Evolutionary conservation across 2,888 invertebrate species (phyloP), one percentile per base, ranked within the genome.

Genomic region (Caenorhabditis sp.): DNA sequence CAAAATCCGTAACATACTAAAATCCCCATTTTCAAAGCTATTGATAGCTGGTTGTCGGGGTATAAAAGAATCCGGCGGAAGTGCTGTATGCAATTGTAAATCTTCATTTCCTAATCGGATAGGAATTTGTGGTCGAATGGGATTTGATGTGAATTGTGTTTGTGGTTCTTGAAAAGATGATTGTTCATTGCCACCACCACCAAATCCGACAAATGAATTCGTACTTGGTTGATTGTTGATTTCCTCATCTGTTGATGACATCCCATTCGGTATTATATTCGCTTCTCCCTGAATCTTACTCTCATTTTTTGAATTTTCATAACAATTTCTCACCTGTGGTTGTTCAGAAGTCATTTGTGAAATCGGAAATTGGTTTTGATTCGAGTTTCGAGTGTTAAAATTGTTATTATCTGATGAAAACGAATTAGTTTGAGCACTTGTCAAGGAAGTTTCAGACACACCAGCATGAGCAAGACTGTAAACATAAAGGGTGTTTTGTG

Each of bases 81-180:
- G 23, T 12, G 55, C 21, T n/a, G 55, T 55, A 23, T 23, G 17
- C 10, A 26, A 26, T 24, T 55, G 26, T 26, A 55, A 24, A 53
- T 53, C 53, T 17, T 55, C 24, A 23, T 55, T 55, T 17, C 55
- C 26, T 23, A 23, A n/a, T 55, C 55, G 26, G 24, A 55, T 26
- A 10, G 24, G 55, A 26, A 55, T 55, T 55, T 55, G 55, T 26
- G 55, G 55, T 26, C 55, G 55, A 26, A 55, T 55, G 1, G 55
- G 55, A 55, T 55, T 55, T 5, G 24, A 10, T 24, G 24, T 55
- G 17, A 55, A 55, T 55, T 55, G 55, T 55, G n/a, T 8, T 51
- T 51, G 51, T 19, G n/a, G 43, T 43, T 23, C 8, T 51, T 51
- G 51, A 51, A 51, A 4, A 1, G 51, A 51, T 43, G 14, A 10